phyloP scores from a whole-genome alignment of 1,140 invertebrate species.

The Drosophila kikkawai region DNA sequence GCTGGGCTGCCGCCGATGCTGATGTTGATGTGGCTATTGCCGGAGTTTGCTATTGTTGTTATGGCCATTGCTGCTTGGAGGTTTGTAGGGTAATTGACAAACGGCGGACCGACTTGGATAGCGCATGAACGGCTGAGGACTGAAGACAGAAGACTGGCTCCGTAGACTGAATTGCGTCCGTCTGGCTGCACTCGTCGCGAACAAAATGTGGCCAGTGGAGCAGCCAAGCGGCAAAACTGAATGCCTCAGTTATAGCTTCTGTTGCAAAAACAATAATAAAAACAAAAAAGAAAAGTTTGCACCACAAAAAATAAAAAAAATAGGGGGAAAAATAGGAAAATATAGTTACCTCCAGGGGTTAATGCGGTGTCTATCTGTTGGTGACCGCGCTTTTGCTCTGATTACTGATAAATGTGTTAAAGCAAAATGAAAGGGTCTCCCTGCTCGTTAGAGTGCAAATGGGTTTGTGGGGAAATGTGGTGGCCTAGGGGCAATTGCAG shows the following conservation, averaged over 20 bases:
- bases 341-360: slow-evolving; percentile 51
- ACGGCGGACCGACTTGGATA: slow-evolving; percentile 39
- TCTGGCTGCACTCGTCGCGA: slow-evolving; percentile 39
- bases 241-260: slow-evolving; percentile 67
- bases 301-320: slow-evolving; percentile 4
- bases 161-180: slow-evolving; percentile 17
- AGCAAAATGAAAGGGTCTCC: slow-evolving; percentile 44
- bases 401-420: slow-evolving; percentile 73
- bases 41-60: slow-evolving; percentile 31
- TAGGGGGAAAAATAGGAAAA: slow-evolving; percentile 2
- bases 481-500: slow-evolving; percentile 20
- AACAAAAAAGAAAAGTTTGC: slow-evolving; percentile 24
- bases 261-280: slow-evolving; percentile 49
- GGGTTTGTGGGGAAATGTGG: slow-evolving; percentile 13
- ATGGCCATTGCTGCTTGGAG: slow-evolving; percentile 46
- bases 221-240: slow-evolving; percentile 73
- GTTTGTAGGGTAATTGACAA: slow-evolving; percentile 82
- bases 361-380: slow-evolving; percentile 49
- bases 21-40: slow-evolving; percentile 40
- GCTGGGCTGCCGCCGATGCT: slow-evolving; percentile 52
- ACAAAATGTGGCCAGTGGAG: slow-evolving; percentile 65
- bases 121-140: slow-evolving; percentile 1
- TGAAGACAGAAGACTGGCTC: slow-evolving; percentile 32
- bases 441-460: slow-evolving; percentile 40
- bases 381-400: slow-evolving; percentile 56